A percentile compares a stretch with the other conserved stretches of the same genome.
These are phyloP conservation scores for Campoletis sonorensis DNA, from an alignment of 1,140 invertebrate genomes.

Conservation along the genomic window DNA sequence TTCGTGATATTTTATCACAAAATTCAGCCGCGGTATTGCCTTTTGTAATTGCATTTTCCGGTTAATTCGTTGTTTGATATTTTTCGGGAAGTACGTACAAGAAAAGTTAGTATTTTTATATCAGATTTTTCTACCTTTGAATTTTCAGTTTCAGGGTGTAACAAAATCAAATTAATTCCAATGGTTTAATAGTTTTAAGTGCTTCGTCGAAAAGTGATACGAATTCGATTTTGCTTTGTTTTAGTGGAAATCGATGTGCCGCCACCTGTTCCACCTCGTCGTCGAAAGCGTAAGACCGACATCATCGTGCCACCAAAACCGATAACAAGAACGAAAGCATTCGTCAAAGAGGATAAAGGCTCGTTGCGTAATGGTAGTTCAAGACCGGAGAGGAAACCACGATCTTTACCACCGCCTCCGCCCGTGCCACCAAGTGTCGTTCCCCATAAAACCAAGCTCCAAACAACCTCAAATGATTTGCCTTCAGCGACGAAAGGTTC, in stretches of 20 bases:
- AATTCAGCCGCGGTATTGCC: not conserved
- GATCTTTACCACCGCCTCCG: constrained; percentile 61
- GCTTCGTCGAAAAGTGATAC: not conserved
- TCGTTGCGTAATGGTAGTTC: not conserved
- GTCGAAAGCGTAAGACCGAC: constrained; percentile 65
- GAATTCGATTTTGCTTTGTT: constrained; percentile 42
- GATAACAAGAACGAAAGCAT: not conserved
- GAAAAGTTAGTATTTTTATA: constrained; percentile 56
- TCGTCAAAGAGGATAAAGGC: not conserved
- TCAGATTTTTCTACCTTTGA: too few species aligned
- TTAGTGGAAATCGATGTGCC: constrained; percentile 63
- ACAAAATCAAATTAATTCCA: too few species aligned
- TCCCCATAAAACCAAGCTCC: constrained; percentile 46
- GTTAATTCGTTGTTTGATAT: constrained; percentile 51
- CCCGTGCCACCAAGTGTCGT: constrained; percentile 46
- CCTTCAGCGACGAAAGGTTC: not conserved
- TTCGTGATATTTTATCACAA: constrained; percentile 35
- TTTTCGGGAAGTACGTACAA: constrained; percentile 13
- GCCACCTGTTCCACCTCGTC: constrained; percentile 72
- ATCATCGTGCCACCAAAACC: constrained; percentile 16
- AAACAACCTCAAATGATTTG: not conserved
- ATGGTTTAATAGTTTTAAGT: not conserved
- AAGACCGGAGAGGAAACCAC: constrained; percentile 52
- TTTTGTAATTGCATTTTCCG: constrained; percentile 19
- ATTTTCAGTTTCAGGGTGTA: too few species aligned